Conservation (phyloP, 2,113 vertebrate species). For the Loxodonta africana region DNA sequence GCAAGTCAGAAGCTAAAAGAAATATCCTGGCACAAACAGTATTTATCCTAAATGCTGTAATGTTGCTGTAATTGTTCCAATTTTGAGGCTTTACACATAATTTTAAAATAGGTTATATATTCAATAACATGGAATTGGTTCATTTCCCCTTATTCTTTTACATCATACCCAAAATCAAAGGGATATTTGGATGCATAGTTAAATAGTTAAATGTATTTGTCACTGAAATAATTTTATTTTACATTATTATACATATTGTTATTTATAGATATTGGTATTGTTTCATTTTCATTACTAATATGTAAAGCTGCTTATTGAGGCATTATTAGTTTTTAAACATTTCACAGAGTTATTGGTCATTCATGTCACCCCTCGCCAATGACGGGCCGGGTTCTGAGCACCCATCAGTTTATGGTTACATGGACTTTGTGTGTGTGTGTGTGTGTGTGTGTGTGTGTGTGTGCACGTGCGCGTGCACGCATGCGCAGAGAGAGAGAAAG, state of each 20-base stretch:
- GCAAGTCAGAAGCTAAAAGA: conserved; percentile 68
- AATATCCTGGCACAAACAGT: conserved; percentile 57
- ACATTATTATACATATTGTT: background rate
- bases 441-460: background rate
- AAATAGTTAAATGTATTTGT: conserved; percentile 22
- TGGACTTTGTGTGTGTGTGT: background rate
- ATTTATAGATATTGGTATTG: background rate
- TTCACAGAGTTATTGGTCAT: background rate
- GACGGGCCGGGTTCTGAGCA: background rate
- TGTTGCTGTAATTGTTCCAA: conserved; percentile 59
- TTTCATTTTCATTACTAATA: conserved; percentile 17
- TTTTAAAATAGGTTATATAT: conserved; percentile 57
- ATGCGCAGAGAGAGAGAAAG: background rate
- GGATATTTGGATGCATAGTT: background rate
- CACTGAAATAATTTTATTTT: conserved; percentile 43
- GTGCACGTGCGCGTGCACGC: background rate
- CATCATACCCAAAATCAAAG: background rate
- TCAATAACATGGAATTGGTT: conserved; percentile 58
- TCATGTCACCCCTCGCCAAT: background rate
- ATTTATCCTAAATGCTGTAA: conserved; percentile 66
- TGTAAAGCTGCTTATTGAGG: background rate
- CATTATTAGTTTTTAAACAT: conserved; percentile 42
- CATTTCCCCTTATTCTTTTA: conserved; percentile 70
- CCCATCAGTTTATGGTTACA: background rate
- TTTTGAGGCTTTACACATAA: conserved; percentile 59